Evolutionary conservation across 2,797 vertebrate species (phyloP).

Genomic region (Cyclura pinguis): DNA sequence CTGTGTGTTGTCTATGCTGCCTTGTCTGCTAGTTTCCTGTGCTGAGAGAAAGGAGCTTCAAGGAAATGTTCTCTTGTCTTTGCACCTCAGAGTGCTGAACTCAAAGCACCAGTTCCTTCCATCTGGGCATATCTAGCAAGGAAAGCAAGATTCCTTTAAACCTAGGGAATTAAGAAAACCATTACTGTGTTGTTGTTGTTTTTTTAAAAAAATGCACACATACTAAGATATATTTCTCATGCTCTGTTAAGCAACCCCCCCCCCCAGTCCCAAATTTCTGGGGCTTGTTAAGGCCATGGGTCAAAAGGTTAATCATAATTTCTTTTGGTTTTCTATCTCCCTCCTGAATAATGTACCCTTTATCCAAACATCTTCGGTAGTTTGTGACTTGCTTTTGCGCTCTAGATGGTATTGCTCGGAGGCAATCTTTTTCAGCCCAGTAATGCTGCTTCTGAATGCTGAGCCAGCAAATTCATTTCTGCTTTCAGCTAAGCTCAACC

Average conservation of each 20-base stretch:
- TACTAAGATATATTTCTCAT: constrained; percentile 14
- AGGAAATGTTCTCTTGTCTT: neutral
- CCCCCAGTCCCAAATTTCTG: neutral
- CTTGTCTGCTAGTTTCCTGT: neutral
- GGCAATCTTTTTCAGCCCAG: neutral
- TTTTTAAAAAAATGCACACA: neutral
- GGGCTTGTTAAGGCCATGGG: neutral
- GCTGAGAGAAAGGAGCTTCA: neutral
- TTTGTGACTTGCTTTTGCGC: constrained; percentile 24
- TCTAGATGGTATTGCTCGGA: constrained; percentile 22
- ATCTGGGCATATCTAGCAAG: neutral
- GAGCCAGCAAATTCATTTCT: constrained; percentile 27
- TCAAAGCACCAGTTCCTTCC: neutral
- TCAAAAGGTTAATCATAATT: neutral
- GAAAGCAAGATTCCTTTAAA: constrained; percentile 4
- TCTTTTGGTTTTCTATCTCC: neutral
- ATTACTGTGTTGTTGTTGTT: neutral
- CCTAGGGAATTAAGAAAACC: constrained; percentile 10
- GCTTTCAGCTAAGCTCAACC: constrained; percentile 37
- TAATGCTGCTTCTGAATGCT: neutral
- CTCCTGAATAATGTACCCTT: neutral
- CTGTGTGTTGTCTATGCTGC: neutral
- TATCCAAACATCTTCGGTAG: neutral
- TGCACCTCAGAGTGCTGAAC: neutral
- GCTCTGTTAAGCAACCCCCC: neutral